Percentiles rank a stretch among this genome's conserved stretches.
Conservation (phyloP, 1,140 invertebrate species). For the Amyelois transitella region DNA sequence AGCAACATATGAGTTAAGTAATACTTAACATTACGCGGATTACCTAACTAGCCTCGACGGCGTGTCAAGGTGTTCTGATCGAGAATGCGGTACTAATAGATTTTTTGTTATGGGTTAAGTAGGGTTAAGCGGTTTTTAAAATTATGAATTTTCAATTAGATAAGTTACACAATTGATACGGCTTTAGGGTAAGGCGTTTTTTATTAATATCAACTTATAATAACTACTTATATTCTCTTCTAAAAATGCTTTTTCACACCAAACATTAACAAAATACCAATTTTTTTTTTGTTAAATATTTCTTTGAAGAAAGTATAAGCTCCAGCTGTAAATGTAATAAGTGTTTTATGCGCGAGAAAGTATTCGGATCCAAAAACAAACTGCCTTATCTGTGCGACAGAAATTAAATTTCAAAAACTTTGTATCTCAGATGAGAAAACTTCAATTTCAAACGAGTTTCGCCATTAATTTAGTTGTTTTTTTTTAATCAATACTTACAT, state of each 20-base stretch:
- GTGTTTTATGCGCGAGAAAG: neutral
- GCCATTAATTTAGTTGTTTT: neutral
- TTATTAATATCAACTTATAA: no score
- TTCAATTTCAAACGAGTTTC: neutral
- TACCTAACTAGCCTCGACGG: neutral
- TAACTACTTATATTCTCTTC: no score
- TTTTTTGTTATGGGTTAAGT: neutral
- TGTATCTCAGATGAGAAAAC: neutral
- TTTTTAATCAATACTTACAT: neutral
- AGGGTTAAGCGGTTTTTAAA: neutral
- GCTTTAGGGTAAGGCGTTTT: no score
- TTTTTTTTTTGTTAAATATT: no score
- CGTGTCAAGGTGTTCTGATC: constrained; percentile 1
- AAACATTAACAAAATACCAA: no score
- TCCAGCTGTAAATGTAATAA: neutral
- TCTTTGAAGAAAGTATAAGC: neutral
- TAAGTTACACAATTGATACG: no score
- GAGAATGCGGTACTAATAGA: neutral
- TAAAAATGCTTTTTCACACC: no score
- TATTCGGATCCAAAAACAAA: neutral
- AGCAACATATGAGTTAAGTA: neutral
- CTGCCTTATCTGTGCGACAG: neutral
- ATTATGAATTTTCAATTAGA: neutral
- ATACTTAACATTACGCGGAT: neutral
- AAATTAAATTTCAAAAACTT: neutral